Evolutionary conservation across 2,113 vertebrate genomes (phyloP), one percentile per base, ranked within the genome.

Genomic region (Maccullochella peelii): DNA sequence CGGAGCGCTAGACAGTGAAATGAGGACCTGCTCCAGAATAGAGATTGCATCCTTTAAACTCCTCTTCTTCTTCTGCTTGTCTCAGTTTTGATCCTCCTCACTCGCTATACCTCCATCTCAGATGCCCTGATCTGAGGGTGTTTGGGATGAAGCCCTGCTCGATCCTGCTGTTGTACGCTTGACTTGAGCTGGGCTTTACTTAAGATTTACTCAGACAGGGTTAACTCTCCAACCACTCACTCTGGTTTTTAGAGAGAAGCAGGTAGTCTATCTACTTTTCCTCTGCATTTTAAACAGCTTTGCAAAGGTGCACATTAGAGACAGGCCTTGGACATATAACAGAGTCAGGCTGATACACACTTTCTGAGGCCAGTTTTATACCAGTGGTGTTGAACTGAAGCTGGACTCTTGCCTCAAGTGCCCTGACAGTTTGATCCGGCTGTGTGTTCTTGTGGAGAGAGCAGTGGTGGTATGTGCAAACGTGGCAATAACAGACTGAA

Each of bases 1-100:
- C 33, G 79, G 67, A 79, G 88, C 61, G 42, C 85, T 66, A 87
- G 82, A 86, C 84, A 78, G 88, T 86, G 86, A 87, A 89, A 88
- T 66, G 67, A 89, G 84, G 80, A 88, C 76, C 72, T 76, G 70
- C 80, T 85, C 71, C 49, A 74, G 68, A 89, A 88, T 77, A 87
- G 79, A 85, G 86, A 89, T 77, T 11, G 15, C 68, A 76, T 85
- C 87, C 80, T 87, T 85, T 79, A 44, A 82, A 73, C 72, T 80
- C 59, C 27, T 69, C 75, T 55, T 85, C 49, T 80, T 61, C 69
- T 79, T 27, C 25, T 62, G 49, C 71, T 65, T 68, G 58, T 84
- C 63, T 79, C 65, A 16, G 40, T 65, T 88, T 77, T 86, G 74
- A 86, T 75, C 84, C 75, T 57, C 66, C 59, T 58, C 65, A 7